Conservation (phyloP, 2,888 invertebrate genomes). For the Athalia rosae region DNA sequence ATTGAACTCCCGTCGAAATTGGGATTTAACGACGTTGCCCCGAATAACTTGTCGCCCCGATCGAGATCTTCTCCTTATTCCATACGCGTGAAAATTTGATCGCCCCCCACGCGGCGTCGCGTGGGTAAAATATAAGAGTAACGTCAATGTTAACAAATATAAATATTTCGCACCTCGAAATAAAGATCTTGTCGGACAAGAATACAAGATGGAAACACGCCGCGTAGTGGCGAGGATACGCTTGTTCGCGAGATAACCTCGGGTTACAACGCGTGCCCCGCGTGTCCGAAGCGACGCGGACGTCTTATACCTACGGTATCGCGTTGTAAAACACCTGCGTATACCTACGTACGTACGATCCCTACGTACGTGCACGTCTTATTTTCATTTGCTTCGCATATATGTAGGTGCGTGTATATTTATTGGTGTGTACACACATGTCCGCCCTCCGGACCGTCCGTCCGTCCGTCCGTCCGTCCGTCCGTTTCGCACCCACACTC, state of each 20-base stretch:
- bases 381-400: too few species aligned
- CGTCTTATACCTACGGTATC: constrained; percentile 9
- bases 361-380: not conserved
- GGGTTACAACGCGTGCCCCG: constrained; percentile 47
- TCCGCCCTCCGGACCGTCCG: constrained; percentile 34
- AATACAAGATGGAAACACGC: constrained; percentile 64
- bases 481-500: constrained; percentile 44
- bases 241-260: constrained; percentile 49
- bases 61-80: not conserved
- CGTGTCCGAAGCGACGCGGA: constrained; percentile 5
- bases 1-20: constrained; percentile 35
- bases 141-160: constrained; percentile 52
- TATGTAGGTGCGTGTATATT: not conserved
- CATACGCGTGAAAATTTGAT: too few species aligned
- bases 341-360: not conserved
- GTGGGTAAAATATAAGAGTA: constrained; percentile 3
- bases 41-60: constrained; percentile 23
- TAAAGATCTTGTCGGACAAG: constrained; percentile 69
- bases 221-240: constrained; percentile 59
- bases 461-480: constrained; percentile 34
- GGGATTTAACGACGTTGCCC: constrained; percentile 36
- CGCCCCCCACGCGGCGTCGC: not conserved
- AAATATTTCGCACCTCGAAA: constrained; percentile 63
- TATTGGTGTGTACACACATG: constrained; percentile 19
- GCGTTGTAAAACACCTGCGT: not conserved